These are phyloP conservation scores for Trachurus trachurus DNA, from an alignment of 2,797 vertebrate genomes.

Conservation along the genomic window DNA sequence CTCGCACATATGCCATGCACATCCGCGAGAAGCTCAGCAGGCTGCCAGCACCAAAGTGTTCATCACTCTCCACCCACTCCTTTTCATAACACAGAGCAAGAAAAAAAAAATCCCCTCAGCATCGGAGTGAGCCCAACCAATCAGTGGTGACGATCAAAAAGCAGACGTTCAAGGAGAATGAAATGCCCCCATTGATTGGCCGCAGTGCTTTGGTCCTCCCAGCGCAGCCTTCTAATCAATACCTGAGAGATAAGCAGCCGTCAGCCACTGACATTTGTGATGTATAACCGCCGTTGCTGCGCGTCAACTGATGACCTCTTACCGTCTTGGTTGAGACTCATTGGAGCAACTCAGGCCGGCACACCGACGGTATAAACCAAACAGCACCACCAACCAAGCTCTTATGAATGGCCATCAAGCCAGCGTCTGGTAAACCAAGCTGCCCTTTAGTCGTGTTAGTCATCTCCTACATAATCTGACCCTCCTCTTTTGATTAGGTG, in stretches of 20 bases:
- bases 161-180: slow-evolving; percentile 79
- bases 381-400: background rate
- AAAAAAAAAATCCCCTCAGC: slow-evolving; percentile 32
- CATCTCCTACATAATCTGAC: slow-evolving; percentile 21
- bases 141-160: slow-evolving; percentile 71
- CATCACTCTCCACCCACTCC: slow-evolving; percentile 77
- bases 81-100: slow-evolving; percentile 53
- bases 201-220: slow-evolving; percentile 52
- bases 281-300: slow-evolving; percentile 64
- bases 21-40: slow-evolving; percentile 71
- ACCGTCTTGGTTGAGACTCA: slow-evolving; percentile 52
- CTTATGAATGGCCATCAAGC: background rate
- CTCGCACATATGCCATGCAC: slow-evolving; percentile 76
- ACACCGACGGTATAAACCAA: slow-evolving; percentile 56
- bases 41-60: slow-evolving; percentile 76
- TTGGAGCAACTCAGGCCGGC: slow-evolving; percentile 17
- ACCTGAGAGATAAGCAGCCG: slow-evolving; percentile 81
- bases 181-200: slow-evolving; percentile 83
- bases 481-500: slow-evolving; percentile 30
- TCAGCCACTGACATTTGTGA: slow-evolving; percentile 75
- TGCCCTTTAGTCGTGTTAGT: slow-evolving; percentile 11
- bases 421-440: slow-evolving; percentile 10
- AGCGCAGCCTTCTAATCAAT: slow-evolving; percentile 72
- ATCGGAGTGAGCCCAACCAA: slow-evolving; percentile 56
- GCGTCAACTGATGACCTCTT: slow-evolving; percentile 69